phyloP scores from a whole-genome alignment of 2,888 invertebrate species.

The Balanococcus diminutus region DNA sequence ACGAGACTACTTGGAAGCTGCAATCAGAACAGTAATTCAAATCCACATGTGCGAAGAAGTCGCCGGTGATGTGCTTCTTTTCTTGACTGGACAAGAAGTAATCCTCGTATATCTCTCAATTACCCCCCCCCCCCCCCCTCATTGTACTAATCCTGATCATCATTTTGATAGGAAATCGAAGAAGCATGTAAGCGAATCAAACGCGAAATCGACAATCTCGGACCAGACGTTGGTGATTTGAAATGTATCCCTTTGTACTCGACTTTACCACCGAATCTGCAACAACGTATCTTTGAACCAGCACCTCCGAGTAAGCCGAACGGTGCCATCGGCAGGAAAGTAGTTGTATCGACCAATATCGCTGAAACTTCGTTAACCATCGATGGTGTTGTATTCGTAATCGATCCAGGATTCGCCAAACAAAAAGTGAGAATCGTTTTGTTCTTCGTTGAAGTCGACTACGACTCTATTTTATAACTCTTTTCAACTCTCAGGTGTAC shows the following conservation, averaged over 20 bases:
- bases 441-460: constrained; percentile 30
- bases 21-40: constrained; percentile 94
- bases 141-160: not conserved
- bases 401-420: constrained; percentile 99
- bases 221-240: constrained; percentile 94
- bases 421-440: constrained; percentile 75
- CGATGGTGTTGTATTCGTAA: constrained; percentile 99
- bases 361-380: constrained; percentile 99
- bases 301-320: constrained; percentile 89
- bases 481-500: constrained; percentile 73
- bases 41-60: constrained; percentile 96
- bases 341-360: constrained; percentile 98
- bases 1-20: constrained; percentile 96
- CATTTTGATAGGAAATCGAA: constrained; percentile 79
- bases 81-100: constrained; percentile 78
- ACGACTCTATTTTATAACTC: not conserved
- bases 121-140: not conserved
- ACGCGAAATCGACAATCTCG: constrained; percentile 92
- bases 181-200: constrained; percentile 98
- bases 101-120: not conserved
- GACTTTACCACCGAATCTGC: constrained; percentile 94
- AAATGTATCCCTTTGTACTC: constrained; percentile 99
- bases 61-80: constrained; percentile 89
- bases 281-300: constrained; percentile 96
- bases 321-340: constrained; percentile 88